Percentiles rank a stretch among this genome's conserved stretches.
These are phyloP conservation scores for Spilogale gracilis DNA, from an alignment of 2,113 vertebrate genomes.

Conservation along the genomic window DNA sequence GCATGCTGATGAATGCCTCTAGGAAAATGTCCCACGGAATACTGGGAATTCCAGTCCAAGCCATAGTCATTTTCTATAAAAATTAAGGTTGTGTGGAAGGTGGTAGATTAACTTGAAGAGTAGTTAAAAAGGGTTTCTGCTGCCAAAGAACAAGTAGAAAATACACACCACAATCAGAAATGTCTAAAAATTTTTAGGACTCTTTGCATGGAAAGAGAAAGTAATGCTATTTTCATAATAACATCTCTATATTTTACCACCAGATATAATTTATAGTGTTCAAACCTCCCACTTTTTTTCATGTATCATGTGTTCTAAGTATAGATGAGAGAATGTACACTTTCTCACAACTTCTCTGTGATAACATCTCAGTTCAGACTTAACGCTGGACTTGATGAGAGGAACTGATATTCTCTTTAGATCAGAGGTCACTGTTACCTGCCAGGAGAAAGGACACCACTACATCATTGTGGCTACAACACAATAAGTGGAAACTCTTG, in stretches of 20 bases:
- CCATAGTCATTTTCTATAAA: background rate
- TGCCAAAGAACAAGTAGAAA: conserved; percentile 23
- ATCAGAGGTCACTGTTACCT: background rate
- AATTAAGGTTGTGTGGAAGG: background rate
- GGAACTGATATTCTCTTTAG: background rate
- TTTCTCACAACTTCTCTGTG: background rate
- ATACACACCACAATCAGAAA: background rate
- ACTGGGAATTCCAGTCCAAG: background rate
- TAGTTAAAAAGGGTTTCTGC: background rate
- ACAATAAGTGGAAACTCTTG: background rate
- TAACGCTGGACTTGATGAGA: background rate
- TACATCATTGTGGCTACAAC: too few relatives aligned
- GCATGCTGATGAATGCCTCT: background rate
- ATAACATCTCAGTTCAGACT: background rate
- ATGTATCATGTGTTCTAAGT: background rate
- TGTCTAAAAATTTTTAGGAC: background rate
- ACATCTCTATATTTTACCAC: background rate
- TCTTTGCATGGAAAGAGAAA: background rate
- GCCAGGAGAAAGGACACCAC: background rate
- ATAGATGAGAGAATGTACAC: background rate
- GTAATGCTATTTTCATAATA: background rate
- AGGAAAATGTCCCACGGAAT: background rate
- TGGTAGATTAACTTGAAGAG: background rate
- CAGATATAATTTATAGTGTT: background rate
- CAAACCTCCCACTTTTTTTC: background rate